These are phyloP conservation scores for Gonocerus acuteangulatus DNA, from an alignment of 2,888 invertebrate genomes.

Conservation along the genomic window DNA sequence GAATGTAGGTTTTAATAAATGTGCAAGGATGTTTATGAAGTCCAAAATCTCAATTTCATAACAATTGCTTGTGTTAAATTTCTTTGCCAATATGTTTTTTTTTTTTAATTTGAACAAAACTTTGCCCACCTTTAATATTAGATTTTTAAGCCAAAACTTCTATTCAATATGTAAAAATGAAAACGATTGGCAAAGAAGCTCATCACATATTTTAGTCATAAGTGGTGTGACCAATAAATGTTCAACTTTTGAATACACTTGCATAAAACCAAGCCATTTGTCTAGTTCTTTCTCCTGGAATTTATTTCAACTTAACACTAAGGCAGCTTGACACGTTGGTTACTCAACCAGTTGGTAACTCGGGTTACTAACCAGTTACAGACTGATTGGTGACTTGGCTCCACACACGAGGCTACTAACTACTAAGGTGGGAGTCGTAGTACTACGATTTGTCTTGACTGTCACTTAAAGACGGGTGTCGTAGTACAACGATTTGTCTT, in stretches of 20 bases:
- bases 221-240: slow-evolving; percentile 34
- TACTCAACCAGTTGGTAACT: too few relatives aligned
- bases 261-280: slow-evolving; percentile 9
- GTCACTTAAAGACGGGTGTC: too few relatives aligned
- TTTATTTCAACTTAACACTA: too few relatives aligned
- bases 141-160: slow-evolving; percentile 8
- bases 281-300: too few relatives aligned
- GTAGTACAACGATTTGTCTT: too few relatives aligned
- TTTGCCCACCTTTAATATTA: slow-evolving; percentile 19
- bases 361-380: too few relatives aligned
- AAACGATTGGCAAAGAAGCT: slow-evolving; percentile 24
- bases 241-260: slow-evolving; percentile 31
- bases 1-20: slow-evolving; percentile 17
- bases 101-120: slow-evolving; percentile 4
- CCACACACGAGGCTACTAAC: too few relatives aligned
- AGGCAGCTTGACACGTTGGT: too few relatives aligned
- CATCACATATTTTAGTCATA: slow-evolving; percentile 24
- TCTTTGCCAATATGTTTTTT: slow-evolving; percentile 19
- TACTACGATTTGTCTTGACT: too few relatives aligned
- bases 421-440: too few relatives aligned
- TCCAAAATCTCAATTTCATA: slow-evolving; percentile 21
- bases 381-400: too few relatives aligned
- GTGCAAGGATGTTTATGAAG: slow-evolving; percentile 19
- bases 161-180: slow-evolving; percentile 4
- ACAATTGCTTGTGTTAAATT: slow-evolving; percentile 23